Percentiles rank a stretch among this genome's conserved stretches.
Conservation (phyloP, 2,113 vertebrate species). For the Euleptes europaea region DNA sequence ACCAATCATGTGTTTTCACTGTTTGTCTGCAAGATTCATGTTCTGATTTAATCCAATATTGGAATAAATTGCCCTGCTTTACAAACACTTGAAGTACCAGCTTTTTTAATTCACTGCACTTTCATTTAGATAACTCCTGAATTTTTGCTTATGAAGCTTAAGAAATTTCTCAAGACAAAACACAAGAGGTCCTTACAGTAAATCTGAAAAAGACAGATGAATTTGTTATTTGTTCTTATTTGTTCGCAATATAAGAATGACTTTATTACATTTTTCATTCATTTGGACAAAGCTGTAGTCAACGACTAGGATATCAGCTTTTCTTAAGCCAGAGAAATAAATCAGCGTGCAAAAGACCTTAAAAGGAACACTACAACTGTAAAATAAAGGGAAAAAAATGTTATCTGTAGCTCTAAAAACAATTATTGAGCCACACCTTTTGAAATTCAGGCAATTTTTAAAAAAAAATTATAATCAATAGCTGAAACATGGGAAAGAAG, state of each 20-base stretch:
- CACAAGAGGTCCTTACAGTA: not conserved
- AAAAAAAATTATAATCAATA: too few species aligned
- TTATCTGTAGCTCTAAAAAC: too few species aligned
- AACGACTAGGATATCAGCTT: not conserved
- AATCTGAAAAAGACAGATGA: not conserved
- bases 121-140: not conserved
- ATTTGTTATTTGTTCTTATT: not conserved
- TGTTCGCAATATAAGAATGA: not conserved
- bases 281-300: not conserved
- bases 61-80: not conserved
- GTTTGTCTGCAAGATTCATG: not conserved
- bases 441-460: too few species aligned
- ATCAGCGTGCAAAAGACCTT: too few species aligned
- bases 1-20: not conserved
- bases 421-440: too few species aligned
- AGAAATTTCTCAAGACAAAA: not conserved
- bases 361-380: too few species aligned
- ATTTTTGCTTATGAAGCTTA: not conserved
- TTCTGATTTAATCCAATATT: not conserved
- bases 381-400: too few species aligned
- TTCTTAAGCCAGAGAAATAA: not conserved
- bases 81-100: not conserved
- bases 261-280: not conserved
- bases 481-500: too few species aligned
- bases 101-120: not conserved